Evolutionary conservation across 2,113 vertebrate species (phyloP).

Genomic region (Halcyon senegalensis): DNA sequence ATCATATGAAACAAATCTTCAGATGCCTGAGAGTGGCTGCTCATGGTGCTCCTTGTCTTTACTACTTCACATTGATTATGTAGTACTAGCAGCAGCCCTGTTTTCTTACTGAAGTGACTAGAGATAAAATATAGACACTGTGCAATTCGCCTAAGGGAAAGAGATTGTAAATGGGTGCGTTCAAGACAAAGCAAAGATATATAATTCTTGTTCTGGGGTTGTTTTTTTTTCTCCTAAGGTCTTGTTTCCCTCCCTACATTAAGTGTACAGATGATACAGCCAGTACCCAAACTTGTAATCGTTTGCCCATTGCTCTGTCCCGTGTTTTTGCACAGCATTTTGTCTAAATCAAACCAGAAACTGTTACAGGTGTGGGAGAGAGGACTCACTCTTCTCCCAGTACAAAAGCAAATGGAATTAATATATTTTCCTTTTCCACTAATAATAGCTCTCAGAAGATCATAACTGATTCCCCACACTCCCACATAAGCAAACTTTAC

Average conservation of each 20-base stretch:
- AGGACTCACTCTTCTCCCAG: background rate
- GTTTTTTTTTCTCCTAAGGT: background rate
- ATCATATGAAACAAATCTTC: background rate
- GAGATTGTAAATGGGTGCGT: background rate
- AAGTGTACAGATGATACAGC: background rate
- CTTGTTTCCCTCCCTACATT: background rate
- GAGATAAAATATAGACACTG: background rate
- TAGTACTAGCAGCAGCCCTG: background rate
- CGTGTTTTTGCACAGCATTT: background rate
- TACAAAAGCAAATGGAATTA: background rate
- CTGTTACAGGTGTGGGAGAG: background rate
- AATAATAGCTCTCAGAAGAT: background rate
- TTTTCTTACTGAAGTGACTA: background rate
- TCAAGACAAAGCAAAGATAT: background rate
- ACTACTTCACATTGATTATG: background rate
- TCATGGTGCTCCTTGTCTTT: background rate
- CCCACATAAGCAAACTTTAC: constrained; percentile 71
- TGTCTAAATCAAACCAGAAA: background rate
- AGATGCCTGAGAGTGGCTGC: background rate
- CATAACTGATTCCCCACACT: background rate
- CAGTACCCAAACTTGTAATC: background rate
- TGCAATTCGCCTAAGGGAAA: background rate
- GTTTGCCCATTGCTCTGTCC: background rate
- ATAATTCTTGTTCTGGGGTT: background rate
- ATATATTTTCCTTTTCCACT: background rate